These are phyloP conservation scores for Drosophila borborema DNA, from an alignment of 2,888 invertebrate species.

Conservation along the genomic window DNA sequence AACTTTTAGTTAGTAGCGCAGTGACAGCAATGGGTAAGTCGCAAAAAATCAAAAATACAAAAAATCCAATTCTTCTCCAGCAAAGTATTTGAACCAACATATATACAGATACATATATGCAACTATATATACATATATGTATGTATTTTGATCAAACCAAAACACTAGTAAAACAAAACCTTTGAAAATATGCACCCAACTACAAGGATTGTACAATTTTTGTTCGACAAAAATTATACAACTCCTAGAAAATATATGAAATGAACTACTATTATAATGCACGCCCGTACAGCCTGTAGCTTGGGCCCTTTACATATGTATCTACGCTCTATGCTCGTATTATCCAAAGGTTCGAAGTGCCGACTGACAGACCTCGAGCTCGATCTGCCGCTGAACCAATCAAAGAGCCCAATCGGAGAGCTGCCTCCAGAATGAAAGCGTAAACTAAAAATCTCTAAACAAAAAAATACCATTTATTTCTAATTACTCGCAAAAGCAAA, in stretches of 20 bases:
- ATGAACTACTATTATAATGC: constrained; percentile 24
- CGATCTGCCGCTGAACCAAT: constrained; percentile 74
- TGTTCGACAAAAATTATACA: constrained; percentile 58
- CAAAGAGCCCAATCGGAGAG: constrained; percentile 52
- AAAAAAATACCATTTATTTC: constrained; percentile 25
- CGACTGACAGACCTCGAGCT: constrained; percentile 70
- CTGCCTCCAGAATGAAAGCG: constrained; percentile 40
- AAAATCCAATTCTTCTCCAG: constrained; percentile 20
- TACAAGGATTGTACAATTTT: constrained; percentile 62
- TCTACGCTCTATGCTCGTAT: constrained; percentile 80
- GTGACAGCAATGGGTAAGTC: constrained; percentile 72
- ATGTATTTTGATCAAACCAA: neutral
- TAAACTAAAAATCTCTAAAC: constrained; percentile 31
- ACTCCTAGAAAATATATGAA: constrained; percentile 19
- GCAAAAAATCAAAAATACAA: constrained; percentile 36
- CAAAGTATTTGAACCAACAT: constrained; percentile 17
- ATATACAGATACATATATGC: constrained; percentile 4
- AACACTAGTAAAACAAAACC: constrained; percentile 6
- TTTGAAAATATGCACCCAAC: constrained; percentile 17
- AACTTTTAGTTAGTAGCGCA: constrained; percentile 72
- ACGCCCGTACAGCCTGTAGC: constrained; percentile 56
- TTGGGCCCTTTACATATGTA: constrained; percentile 64
- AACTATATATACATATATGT: neutral
- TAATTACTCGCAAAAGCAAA: constrained; percentile 37
- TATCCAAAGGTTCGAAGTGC: constrained; percentile 79